phyloP scores from a whole-genome alignment of 2,113 vertebrate genomes.

The Riparia riparia region DNA sequence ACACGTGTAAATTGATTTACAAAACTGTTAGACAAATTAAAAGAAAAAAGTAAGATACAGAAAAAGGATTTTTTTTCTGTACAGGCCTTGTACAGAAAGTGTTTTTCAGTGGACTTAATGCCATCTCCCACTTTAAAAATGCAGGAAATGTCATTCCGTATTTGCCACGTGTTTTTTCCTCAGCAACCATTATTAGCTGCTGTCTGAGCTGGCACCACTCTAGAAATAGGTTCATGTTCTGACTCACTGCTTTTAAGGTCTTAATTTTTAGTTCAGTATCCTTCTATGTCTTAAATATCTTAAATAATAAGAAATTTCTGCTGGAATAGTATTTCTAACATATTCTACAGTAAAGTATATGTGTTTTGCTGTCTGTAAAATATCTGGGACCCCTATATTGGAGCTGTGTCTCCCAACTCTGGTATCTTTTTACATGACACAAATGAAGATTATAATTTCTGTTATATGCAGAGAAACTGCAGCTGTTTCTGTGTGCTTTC shows the following conservation, averaged over 20 bases:
- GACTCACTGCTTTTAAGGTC: conserved; percentile 1
- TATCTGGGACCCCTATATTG: neutral
- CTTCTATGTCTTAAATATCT: neutral
- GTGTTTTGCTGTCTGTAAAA: neutral
- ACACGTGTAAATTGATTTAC: neutral
- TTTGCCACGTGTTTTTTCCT: neutral
- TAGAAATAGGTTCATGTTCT: conserved; percentile 22
- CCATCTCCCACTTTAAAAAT: neutral
- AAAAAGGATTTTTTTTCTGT: neutral
- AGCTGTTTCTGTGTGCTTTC: neutral
- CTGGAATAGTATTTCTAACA: neutral
- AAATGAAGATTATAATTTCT: neutral
- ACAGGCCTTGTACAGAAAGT: neutral
- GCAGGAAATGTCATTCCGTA: neutral
- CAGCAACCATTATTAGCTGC: neutral
- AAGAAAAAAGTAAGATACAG: neutral
- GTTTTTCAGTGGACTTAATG: neutral
- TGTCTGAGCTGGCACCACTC: neutral
- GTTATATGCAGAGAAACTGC: neutral
- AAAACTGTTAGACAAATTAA: neutral
- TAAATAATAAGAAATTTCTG: neutral
- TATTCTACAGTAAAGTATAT: neutral
- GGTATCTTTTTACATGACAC: neutral
- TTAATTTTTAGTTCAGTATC: neutral
- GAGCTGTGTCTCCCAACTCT: neutral